Evolutionary conservation across 1,140 invertebrate genomes (phyloP).

Genomic region (Brachionus koreanus): DNA sequence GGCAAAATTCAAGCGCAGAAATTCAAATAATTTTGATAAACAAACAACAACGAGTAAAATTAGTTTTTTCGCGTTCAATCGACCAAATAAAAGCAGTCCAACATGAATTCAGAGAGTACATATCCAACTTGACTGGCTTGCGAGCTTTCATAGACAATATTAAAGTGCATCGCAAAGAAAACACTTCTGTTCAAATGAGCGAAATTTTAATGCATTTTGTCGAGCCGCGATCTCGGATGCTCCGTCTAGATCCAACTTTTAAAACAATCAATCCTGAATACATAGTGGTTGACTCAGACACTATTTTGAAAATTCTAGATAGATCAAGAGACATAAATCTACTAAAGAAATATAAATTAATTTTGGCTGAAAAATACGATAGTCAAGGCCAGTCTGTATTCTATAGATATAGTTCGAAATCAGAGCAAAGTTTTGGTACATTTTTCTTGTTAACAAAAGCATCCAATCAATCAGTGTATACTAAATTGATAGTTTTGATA

Average conservation of each 20-base stretch:
- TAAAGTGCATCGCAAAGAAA: not conserved
- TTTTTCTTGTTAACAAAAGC: not conserved
- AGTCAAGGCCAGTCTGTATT: not conserved
- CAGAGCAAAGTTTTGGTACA: not conserved
- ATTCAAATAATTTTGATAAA: conserved; percentile 43
- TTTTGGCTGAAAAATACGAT: conserved; percentile 38
- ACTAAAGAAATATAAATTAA: conserved; percentile 28
- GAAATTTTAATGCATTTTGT: conserved; percentile 43
- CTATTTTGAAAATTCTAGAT: not conserved
- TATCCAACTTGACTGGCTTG: conserved; percentile 18
- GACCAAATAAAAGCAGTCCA: not conserved
- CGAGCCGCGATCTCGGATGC: not conserved
- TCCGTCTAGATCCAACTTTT: not conserved
- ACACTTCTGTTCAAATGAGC: not conserved
- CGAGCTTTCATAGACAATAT: conserved; percentile 22
- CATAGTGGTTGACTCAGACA: not conserved
- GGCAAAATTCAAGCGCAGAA: not conserved
- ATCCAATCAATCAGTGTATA: not conserved
- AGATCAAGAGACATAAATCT: not conserved
- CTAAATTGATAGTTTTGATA: not conserved
- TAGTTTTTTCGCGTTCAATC: not conserved
- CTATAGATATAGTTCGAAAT: not conserved
- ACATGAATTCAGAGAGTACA: conserved; percentile 15
- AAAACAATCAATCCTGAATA: not conserved
- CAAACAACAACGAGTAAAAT: conserved; percentile 26